A percentile compares a stretch with the other conserved stretches of the same genome.
phyloP scores from a whole-genome alignment of 2,113 vertebrate species.

The Oreocharis arfaki region DNA sequence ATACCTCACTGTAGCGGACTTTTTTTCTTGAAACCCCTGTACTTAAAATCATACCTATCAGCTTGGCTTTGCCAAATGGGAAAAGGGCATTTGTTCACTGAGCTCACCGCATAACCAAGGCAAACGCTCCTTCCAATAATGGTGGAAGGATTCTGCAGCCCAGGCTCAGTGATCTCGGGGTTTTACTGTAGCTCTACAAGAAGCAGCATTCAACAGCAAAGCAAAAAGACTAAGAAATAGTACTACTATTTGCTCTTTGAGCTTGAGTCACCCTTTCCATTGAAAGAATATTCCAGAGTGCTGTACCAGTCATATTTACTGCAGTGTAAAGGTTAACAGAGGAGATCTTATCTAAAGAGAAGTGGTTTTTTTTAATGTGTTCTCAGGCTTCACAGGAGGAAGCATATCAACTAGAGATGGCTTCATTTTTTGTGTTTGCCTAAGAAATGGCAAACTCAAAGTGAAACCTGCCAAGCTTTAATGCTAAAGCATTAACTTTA shows the following conservation, averaged over 20 bases:
- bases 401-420: background rate
- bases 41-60: background rate
- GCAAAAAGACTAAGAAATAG: background rate
- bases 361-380: rapidly evolving
- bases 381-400: background rate
- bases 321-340: conserved; percentile 18
- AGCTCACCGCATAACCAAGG: background rate
- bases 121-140: background rate
- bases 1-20: background rate
- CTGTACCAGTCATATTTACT: conserved; percentile 24
- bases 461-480: background rate
- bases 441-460: background rate
- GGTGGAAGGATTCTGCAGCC: background rate
- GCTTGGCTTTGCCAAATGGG: background rate
- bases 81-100: background rate
- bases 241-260: background rate
- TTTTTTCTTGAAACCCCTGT: background rate
- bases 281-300: background rate
- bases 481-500: background rate
- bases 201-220: background rate
- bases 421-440: background rate
- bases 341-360: background rate
- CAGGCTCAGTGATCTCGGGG: background rate
- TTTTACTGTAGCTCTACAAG: background rate
- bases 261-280: conserved; percentile 53